These are phyloP conservation scores for Trichogramma dendrolimi DNA, from an alignment of 2,888 invertebrate genomes.

Conservation along the genomic window DNA sequence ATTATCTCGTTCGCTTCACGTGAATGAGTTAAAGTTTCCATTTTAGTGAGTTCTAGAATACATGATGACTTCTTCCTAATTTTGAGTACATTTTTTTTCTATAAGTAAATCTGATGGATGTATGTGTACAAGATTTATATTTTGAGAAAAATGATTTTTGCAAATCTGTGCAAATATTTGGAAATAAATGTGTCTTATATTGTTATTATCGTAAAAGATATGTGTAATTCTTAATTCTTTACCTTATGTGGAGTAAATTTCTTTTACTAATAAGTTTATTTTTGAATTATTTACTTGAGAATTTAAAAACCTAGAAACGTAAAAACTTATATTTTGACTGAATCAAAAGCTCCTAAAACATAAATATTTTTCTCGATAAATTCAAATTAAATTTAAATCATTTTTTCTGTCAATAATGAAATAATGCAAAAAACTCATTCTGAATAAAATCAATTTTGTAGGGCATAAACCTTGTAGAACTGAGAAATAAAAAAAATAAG, in stretches of 20 bases:
- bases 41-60: conserved; percentile 18
- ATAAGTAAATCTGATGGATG: conserved; percentile 23
- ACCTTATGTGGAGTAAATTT: conserved; percentile 3
- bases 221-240: conserved; percentile 10
- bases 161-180: conserved; percentile 35
- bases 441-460: neutral
- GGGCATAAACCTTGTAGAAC: no score
- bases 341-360: no score
- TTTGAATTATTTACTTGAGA: no score
- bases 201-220: conserved; percentile 35
- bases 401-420: neutral
- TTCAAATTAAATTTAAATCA: neutral
- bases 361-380: neutral
- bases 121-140: conserved; percentile 32
- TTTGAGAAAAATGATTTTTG: conserved; percentile 27
- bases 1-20: conserved; percentile 12
- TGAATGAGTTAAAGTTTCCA: conserved; percentile 26
- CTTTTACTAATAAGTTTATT: neutral
- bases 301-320: no score
- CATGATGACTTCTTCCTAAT: neutral
- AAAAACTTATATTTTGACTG: no score
- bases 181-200: conserved; percentile 49
- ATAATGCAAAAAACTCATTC: neutral
- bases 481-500: neutral
- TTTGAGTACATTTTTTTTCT: conserved; percentile 24